Evolutionary conservation across 1,140 invertebrate species (phyloP), one percentile per base, ranked within the genome.

Genomic region (Drosophila mayri): DNA sequence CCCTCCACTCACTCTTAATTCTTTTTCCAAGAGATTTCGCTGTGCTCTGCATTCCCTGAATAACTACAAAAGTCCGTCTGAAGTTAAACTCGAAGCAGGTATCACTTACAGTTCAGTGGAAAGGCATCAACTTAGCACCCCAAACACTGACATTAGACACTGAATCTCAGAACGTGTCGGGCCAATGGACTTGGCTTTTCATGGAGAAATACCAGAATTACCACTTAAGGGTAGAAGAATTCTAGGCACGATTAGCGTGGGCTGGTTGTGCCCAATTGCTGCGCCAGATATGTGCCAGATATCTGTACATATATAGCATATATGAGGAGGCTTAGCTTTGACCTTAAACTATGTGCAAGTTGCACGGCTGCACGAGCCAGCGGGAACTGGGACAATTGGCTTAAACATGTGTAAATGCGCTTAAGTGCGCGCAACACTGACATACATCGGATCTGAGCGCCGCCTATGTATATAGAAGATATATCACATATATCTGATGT

Each of bases 321-420:
- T 28, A 14, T 52, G 64, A 18, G 46, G 54, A 58, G 67, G 76
- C 58, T 55, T 68, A 59, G 66, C 71, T 64, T 81, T 90, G 85
- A 90, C 85, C 85, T 90, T 90, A 90, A 81, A 85, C 85, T 70
- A 76, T 76, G 54, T 18, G 64, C 65, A 55, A 55, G 22, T 65
- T 28, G 22, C 28, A 52, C 7, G 50, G 50, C 28, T 68, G 72
- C 55, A 62, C 16, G 40, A 40, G 49, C 35, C 16, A 43, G 50
- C 40, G 54, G 35, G 46, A 64, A 74, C 63, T 82, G 46, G 46
- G 22, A 68, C 84, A 88, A 88, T 88, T 88, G 84, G 47, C 77
- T 55, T 90, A 74, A 87, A 88, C 84, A 87, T 87, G 67, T 88
- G 84, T 73, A 87, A 85, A 88, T 87, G 85, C 80, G 80, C 83